Evolutionary conservation across 2,888 invertebrate genomes (phyloP).

Genomic region (Tinea semifulvella): DNA sequence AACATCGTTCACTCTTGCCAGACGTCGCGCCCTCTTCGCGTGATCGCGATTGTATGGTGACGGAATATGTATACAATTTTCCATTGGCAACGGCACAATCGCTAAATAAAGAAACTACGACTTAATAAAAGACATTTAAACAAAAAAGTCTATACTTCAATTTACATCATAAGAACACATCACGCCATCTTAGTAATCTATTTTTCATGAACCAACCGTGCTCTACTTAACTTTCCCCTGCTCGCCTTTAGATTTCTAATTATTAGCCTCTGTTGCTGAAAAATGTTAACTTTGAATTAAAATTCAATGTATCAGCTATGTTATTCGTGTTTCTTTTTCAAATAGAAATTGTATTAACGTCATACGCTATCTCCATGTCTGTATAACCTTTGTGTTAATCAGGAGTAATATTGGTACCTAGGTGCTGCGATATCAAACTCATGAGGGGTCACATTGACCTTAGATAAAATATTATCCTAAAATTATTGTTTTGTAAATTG

Average conservation of each 20-base stretch:
- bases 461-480: slow-evolving; percentile 6
- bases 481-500: slow-evolving; percentile 3
- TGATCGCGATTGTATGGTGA: slow-evolving; percentile 5
- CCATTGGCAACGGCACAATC: neutral
- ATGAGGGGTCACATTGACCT: slow-evolving; percentile 11
- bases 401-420: slow-evolving; percentile 5
- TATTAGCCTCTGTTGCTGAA: no score
- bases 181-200: no score
- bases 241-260: no score
- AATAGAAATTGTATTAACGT: slow-evolving; percentile 9
- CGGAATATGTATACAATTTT: neutral
- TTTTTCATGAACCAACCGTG: no score
- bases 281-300: no score
- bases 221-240: no score
- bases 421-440: slow-evolving; percentile 3
- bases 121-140: neutral
- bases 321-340: neutral
- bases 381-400: slow-evolving; percentile 8
- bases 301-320: no score
- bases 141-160: neutral
- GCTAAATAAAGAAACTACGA: neutral
- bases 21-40: slow-evolving; percentile 8
- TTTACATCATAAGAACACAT: no score
- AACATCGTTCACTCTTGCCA: slow-evolving; percentile 5
- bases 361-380: slow-evolving; percentile 4